phyloP scores from a whole-genome alignment of 2,113 vertebrate species.

The Ciconia maguari region DNA sequence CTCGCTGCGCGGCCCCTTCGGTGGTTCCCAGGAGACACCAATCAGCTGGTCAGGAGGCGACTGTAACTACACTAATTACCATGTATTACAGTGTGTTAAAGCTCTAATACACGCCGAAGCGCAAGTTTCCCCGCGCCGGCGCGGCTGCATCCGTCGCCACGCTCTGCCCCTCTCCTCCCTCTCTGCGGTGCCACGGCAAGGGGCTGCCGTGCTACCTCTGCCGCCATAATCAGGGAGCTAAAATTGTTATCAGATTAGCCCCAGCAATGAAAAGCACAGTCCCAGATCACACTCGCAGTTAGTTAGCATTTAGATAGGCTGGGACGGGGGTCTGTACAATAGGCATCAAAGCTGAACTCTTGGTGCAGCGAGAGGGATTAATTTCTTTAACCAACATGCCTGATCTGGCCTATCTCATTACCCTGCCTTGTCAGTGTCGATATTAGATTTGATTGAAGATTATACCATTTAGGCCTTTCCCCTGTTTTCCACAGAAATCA shows the following conservation, averaged over 20 bases:
- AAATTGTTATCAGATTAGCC: conserved; percentile 83
- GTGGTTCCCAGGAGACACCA: not conserved
- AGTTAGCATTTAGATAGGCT: conserved; percentile 99
- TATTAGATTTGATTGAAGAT: conserved; percentile 97
- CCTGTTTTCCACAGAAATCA: conserved; percentile 78
- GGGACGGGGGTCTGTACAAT: conserved; percentile 84
- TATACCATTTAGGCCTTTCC: conserved; percentile 92
- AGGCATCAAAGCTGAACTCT: conserved; percentile 84
- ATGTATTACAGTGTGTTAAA: not conserved
- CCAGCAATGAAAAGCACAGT: conserved; percentile 78
- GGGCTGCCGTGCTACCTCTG: not conserved
- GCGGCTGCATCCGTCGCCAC: not conserved
- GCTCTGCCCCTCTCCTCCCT: not conserved
- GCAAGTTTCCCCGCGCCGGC: not conserved
- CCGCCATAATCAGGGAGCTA: conserved; percentile 47
- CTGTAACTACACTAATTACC: conserved; percentile 7
- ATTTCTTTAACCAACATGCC: conserved; percentile 86
- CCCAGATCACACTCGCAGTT: conserved; percentile 69
- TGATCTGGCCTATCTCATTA: conserved; percentile 93
- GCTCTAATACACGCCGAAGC: not conserved
- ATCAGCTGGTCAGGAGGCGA: not conserved
- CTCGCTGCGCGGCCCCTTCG: fast-evolving
- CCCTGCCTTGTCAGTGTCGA: conserved; percentile 88
- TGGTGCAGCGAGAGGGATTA: conserved; percentile 79
- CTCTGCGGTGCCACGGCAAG: fast-evolving